phyloP scores from a whole-genome alignment of 2,113 vertebrate genomes.

The Coptodon bakossiorum region DNA sequence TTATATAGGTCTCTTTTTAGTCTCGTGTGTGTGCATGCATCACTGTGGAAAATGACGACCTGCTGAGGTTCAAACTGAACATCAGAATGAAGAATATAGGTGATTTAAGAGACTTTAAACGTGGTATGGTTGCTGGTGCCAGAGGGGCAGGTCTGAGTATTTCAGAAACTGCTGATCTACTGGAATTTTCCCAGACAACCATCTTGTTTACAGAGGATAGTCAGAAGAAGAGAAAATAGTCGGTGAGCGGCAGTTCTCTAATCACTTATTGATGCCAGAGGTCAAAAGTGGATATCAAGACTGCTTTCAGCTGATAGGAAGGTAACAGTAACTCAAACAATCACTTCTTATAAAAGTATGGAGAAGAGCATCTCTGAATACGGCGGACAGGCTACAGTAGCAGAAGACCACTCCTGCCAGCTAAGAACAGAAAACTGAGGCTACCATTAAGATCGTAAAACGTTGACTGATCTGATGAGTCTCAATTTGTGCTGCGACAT shows the following conservation, averaged over 20 bases:
- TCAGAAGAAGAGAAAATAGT: neutral
- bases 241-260: neutral
- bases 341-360: rapidly evolving
- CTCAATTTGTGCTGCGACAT: neutral
- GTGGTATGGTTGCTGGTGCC: neutral
- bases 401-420: neutral
- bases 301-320: neutral
- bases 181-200: neutral
- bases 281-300: neutral
- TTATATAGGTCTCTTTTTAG: neutral
- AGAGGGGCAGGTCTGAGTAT: neutral
- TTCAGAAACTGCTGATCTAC: neutral
- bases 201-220: neutral
- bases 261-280: neutral
- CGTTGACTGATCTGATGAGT: rapidly evolving
- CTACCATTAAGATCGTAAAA: neutral
- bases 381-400: neutral
- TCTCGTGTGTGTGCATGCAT: rapidly evolving
- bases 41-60: neutral
- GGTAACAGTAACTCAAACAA: neutral
- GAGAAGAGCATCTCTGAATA: neutral
- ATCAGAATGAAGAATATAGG: rapidly evolving
- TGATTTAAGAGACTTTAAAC: neutral
- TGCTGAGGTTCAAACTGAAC: neutral
- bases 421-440: neutral